phyloP scores from a whole-genome alignment of 2,888 invertebrate genomes.

The Drosophila percnosoma region DNA sequence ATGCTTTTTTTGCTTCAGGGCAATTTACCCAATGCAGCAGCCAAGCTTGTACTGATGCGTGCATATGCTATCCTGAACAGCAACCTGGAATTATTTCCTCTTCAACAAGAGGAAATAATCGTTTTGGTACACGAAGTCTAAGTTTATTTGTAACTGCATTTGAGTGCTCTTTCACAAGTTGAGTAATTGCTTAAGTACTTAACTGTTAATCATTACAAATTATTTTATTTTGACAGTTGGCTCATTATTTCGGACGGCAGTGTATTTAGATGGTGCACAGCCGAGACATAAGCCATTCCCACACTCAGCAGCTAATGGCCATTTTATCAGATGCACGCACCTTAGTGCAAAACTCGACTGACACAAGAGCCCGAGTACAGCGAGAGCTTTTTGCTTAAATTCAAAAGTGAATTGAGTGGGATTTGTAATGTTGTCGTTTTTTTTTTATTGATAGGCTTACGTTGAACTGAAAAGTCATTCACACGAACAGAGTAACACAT shows the following conservation, averaged over 20 bases:
- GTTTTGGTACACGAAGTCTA: background rate
- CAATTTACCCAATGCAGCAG: background rate
- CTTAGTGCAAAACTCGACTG: background rate
- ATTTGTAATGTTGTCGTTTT: constrained; percentile 29
- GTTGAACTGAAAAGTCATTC: constrained; percentile 64
- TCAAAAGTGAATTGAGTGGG: background rate
- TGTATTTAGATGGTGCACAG: constrained; percentile 2
- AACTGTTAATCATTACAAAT: background rate
- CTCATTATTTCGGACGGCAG: background rate
- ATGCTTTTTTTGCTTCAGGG: too few relatives aligned
- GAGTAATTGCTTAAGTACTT: background rate
- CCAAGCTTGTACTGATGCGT: background rate
- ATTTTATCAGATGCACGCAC: background rate
- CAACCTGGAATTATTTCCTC: background rate
- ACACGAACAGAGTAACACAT: constrained; percentile 56
- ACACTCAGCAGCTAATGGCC: background rate
- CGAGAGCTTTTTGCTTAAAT: background rate
- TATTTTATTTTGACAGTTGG: background rate
- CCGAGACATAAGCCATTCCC: constrained; percentile 1
- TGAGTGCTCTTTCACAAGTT: background rate
- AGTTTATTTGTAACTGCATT: background rate
- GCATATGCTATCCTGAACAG: background rate
- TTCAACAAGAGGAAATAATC: background rate
- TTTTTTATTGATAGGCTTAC: constrained; percentile 55
- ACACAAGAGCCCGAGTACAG: background rate